Base-by-base conservation (phyloP, 2,888 invertebrate genomes). In the Trissoscelio sp. region DNA sequence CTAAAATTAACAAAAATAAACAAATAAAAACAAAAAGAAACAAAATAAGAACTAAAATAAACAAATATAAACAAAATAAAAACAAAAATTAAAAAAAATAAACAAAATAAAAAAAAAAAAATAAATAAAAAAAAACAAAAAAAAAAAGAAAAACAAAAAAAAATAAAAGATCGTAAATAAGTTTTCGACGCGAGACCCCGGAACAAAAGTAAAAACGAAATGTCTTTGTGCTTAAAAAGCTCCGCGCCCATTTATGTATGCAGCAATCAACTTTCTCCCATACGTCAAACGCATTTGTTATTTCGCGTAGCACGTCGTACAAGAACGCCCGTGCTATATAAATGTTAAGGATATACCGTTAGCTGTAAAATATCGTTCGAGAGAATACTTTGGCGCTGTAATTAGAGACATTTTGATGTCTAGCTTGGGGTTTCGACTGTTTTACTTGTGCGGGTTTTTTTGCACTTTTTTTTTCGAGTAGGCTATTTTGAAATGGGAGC, bases 111-210 rank as follows among this genome's bases (percentile, higher is more conserved):
- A n/a, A n/a, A n/a, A n/a, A n/a, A n/a, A n/a, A n/a, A n/a, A n/a
- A n/a, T n/a, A n/a, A n/a, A n/a, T n/a, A n/a, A n/a, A n/a, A n/a
- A n/a, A n/a, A n/a, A n/a, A n/a, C n/a, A n/a, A n/a, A n/a, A n/a
- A n/a, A n/a, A n/a, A n/a, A n/a, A n/a, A n/a, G n/a, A n/a, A n/a
- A n/a, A n/a, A n/a, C n/a, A n/a, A n/a, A n/a, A n/a, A n/a, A n/a
- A n/a, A n/a, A n/a, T n/a, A 60, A 58, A 72, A 60, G 66, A 44
- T 72, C 37, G 66, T 72, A 72, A 79, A 64, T 72, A 72, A 57
- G 34, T 70, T 72, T 72, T 72, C 64, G 51, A 72, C 46, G 42
- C 51, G 31, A 9, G 9, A 7, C 46, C 22, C 55, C 22, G 6
- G 18, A 20, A 78, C 46, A n/a, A n/a, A n/a, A n/a, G n/a, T n/a